A percentile compares a stretch with the other conserved stretches of the same genome.
Evolutionary conservation across 2,113 vertebrate genomes (phyloP).

Genomic region (Laterallus jamaicensis): DNA sequence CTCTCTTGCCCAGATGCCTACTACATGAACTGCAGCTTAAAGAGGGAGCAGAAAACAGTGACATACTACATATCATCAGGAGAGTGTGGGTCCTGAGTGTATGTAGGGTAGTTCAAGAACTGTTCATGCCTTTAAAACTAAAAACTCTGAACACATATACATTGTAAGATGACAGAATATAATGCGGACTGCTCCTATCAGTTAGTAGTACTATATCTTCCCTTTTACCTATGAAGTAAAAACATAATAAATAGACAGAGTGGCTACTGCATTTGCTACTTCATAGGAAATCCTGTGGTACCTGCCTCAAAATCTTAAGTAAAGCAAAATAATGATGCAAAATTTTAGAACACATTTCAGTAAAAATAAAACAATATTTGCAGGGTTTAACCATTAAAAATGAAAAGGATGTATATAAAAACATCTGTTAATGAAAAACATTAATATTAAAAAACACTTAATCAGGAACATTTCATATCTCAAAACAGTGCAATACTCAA

Average conservation of each 20-base stretch:
- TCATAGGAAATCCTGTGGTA: background rate
- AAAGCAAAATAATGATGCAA: background rate
- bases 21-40: background rate
- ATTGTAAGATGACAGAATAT: background rate
- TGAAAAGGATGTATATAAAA: background rate
- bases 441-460: background rate
- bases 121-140: background rate
- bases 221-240: background rate
- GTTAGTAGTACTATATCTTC: background rate
- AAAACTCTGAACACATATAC: fast-evolving
- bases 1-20: background rate
- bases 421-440: background rate
- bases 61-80: background rate
- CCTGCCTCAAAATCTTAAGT: fast-evolving
- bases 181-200: background rate
- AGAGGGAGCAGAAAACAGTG: background rate
- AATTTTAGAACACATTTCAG: background rate
- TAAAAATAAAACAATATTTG: background rate
- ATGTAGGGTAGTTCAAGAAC: background rate
- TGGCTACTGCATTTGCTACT: background rate
- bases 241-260: background rate
- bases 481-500: background rate
- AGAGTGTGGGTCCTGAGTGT: background rate
- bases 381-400: background rate
- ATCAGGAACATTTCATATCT: background rate